Percentiles rank a stretch among this genome's conserved stretches.
These are phyloP conservation scores for Sylvietta virens DNA, from an alignment of 2,113 vertebrate genomes.

Conservation along the genomic window DNA sequence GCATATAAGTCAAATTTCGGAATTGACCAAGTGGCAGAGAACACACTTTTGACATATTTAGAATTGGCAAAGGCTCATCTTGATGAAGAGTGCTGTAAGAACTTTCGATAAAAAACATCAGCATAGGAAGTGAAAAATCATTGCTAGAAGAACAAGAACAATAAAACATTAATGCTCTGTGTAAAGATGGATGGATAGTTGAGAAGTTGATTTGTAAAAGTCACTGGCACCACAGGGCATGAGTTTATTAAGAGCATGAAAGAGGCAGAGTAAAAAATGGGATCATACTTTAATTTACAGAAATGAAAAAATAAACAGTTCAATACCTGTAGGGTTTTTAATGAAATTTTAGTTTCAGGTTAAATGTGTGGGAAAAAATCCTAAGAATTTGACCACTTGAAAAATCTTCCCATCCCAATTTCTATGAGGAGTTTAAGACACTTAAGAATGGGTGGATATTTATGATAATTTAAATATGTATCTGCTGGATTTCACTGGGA, in stretches of 20 bases:
- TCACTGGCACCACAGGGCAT: constrained; percentile 28
- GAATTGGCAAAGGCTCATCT: background rate
- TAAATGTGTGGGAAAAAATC: background rate
- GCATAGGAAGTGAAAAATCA: constrained; percentile 43
- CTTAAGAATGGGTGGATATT: background rate
- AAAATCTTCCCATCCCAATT: background rate
- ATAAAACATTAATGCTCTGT: constrained; percentile 30
- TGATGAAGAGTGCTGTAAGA: constrained; percentile 21
- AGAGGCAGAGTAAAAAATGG: constrained; percentile 19
- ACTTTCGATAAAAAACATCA: constrained; percentile 34
- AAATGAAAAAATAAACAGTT: constrained; percentile 14
- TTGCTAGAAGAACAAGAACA: constrained; percentile 22
- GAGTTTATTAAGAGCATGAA: constrained; percentile 34
- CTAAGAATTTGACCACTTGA: background rate
- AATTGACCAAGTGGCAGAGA: background rate
- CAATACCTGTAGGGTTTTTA: background rate
- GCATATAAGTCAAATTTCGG: background rate
- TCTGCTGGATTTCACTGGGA: background rate
- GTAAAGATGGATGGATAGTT: constrained; percentile 28
- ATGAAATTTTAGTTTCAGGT: background rate
- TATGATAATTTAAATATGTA: background rate
- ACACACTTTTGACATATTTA: constrained; percentile 6
- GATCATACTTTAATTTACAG: constrained; percentile 23
- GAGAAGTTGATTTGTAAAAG: constrained; percentile 41
- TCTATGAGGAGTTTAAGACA: background rate